These are phyloP conservation scores for Microtus richardsoni DNA, from an alignment of 2,113 vertebrate species.

Conservation along the genomic window DNA sequence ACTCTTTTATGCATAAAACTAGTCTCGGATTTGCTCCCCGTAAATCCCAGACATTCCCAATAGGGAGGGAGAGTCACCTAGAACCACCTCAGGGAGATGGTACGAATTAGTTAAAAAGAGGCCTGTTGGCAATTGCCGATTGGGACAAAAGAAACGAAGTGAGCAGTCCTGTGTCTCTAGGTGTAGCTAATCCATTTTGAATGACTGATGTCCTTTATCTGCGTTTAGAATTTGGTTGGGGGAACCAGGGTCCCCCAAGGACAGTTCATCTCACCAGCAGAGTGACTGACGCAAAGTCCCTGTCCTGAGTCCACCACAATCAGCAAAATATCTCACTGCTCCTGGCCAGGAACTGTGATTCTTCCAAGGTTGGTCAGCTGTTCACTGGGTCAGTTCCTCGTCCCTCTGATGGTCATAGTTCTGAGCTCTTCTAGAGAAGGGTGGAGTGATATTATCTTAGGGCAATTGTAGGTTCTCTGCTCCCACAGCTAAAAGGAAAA, in stretches of 20 bases:
- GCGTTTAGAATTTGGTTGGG: not conserved
- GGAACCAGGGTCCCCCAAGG: not conserved
- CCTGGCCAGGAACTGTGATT: not conserved
- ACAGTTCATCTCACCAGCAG: not conserved
- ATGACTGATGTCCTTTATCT: not conserved
- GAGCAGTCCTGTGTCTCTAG: not conserved
- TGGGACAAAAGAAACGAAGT: not conserved
- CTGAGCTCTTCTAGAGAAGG: constrained; percentile 63
- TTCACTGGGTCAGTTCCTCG: not conserved
- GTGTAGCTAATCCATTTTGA: rapidly evolving
- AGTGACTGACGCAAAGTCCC: not conserved
- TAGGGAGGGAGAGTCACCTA: not conserved
- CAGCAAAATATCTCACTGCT: not conserved
- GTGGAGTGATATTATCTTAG: constrained; percentile 79
- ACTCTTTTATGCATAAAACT: not conserved
- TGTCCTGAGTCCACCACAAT: not conserved
- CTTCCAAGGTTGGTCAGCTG: rapidly evolving
- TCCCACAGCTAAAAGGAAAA: constrained; percentile 85
- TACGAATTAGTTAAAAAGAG: not conserved
- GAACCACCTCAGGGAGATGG: not conserved
- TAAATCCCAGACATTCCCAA: not conserved
- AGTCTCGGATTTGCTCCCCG: not conserved
- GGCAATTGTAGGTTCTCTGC: constrained; percentile 80
- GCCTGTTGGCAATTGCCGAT: not conserved
- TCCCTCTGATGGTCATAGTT: not conserved